Evolutionary conservation across 2,797 vertebrate genomes (phyloP).

Genomic region (Micropoecilia bifurca): DNA sequence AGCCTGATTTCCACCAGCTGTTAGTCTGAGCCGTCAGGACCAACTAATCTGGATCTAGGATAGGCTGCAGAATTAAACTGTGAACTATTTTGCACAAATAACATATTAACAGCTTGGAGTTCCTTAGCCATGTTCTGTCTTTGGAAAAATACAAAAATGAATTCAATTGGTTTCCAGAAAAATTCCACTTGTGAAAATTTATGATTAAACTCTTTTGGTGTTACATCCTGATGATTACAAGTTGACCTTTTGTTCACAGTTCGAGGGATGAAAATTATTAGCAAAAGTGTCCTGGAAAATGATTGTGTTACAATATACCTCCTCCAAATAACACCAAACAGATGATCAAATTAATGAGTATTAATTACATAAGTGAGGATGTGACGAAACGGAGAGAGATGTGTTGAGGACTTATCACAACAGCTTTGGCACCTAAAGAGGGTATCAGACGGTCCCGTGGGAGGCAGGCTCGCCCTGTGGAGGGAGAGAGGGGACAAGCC

Average conservation of each 20-base stretch:
- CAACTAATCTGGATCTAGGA: no score
- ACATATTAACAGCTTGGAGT: no score
- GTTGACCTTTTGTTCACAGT: not conserved
- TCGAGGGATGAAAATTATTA: not conserved
- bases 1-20: not conserved
- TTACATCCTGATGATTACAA: not conserved
- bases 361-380: constrained; percentile 12
- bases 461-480: constrained; percentile 37
- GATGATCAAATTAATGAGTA: constrained; percentile 18
- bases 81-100: no score
- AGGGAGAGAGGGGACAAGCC: constrained; percentile 49
- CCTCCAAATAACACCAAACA: not conserved
- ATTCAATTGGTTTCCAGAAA: not conserved
- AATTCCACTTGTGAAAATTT: not conserved
- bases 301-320: constrained; percentile 1
- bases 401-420: constrained; percentile 40
- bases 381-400: constrained; percentile 4
- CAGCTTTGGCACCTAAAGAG: constrained; percentile 55
- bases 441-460: constrained; percentile 62
- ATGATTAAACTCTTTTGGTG: not conserved
- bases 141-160: not conserved
- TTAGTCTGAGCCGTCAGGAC: not conserved
- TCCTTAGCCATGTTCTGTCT: no score
- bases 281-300: not conserved
- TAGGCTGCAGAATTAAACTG: no score